Evolutionary conservation across 2,113 vertebrate species (phyloP), one percentile per base, ranked within the genome.

Genomic region (Todiramphus chloris): DNA sequence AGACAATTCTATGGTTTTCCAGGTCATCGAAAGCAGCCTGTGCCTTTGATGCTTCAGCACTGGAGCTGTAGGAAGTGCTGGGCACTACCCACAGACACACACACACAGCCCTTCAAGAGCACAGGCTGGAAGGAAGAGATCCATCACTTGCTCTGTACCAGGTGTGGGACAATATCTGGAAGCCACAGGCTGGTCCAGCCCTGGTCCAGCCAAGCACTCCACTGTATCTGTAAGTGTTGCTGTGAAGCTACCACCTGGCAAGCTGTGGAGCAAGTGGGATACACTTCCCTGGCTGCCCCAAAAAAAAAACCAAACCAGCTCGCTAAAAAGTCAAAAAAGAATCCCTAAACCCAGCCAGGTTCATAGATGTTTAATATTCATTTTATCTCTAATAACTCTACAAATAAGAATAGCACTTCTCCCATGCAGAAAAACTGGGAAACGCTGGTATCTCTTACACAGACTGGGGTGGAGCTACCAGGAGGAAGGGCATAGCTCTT

Each of bases 31-130:
- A 68, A 89, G 72, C 80, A 86, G 16, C n/a, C 74, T 75, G 74
- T 3, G 1, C 17, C 0, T n/a, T 68, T 24, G 53, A 39, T 9
- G 87, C 56, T 58, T 39, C 50, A 31, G 62, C 0, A 1, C 28
- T 20, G 33, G 3, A 8, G 63, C 35, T 6, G 0, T 41, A 39
- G 55, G 33, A 31, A 78, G 51, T 19, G 79, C 79, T 78, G 80
- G 41, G 72, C 28, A 46, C 25, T 56, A 37, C 53, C 25, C 77
- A 33, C 16, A 15, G 5, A 50, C 14, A 12, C 44, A 23, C 39
- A n/a, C 15, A 5, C 56, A 15, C 43, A 6, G 39, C 59, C 53
- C 66, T 87, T 62, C 86, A 60, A 50, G 33, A 64, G 66, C 69
- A 33, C 0, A 0, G 70, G 58, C 19, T 24, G 41, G 30, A 90